A percentile compares a stretch with the other conserved stretches of the same genome.
phyloP scores from a whole-genome alignment of 2,113 vertebrate genomes.

The Puma concolor region DNA sequence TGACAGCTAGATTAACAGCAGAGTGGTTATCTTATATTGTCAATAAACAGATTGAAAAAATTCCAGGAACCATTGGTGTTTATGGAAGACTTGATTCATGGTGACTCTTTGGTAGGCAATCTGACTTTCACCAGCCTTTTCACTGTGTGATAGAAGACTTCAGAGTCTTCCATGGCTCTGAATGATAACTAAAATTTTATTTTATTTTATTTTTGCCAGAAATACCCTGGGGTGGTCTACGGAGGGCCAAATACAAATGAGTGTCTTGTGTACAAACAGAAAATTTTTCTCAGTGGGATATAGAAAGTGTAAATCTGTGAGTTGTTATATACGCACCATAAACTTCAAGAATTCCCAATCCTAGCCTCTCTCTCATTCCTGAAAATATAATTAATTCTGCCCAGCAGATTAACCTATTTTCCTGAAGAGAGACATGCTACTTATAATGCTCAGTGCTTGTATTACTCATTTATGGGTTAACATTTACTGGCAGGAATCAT shows the following conservation, averaged over 20 bases:
- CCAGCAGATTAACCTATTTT: slow-evolving; percentile 27
- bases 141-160: neutral
- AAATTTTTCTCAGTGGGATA: slow-evolving; percentile 33
- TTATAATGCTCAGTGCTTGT: neutral
- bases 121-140: neutral
- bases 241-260: neutral
- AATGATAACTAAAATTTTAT: slow-evolving; percentile 1
- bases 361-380: slow-evolving; percentile 32
- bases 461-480: neutral
- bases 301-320: neutral
- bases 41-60: neutral
- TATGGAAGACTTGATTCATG: neutral
- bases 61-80: neutral
- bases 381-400: slow-evolving; percentile 53
- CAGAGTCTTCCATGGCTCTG: neutral
- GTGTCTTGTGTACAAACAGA: neutral
- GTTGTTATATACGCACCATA: slow-evolving; percentile 52
- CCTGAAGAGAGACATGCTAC: slow-evolving; percentile 47
- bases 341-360: slow-evolving; percentile 67
- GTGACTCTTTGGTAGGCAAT: neutral
- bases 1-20: neutral
- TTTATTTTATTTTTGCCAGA: slow-evolving; percentile 18
- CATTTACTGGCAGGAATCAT: neutral
- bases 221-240: neutral
- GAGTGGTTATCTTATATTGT: neutral